phyloP scores from a whole-genome alignment of 2,113 vertebrate genomes.

The Hippoglossus stenolepis region DNA sequence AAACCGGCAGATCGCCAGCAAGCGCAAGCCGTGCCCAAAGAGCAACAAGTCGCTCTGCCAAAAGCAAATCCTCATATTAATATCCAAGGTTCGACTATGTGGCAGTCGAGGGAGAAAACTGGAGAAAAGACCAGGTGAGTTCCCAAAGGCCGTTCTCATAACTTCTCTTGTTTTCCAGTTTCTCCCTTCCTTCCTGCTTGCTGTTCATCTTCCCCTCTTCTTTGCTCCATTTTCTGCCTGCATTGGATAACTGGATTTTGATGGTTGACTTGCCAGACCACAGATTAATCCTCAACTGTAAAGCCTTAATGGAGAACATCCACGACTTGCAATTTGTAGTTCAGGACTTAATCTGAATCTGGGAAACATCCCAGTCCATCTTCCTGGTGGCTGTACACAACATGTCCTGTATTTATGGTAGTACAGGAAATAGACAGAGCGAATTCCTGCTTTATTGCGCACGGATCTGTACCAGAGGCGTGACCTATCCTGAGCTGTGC shows the following conservation, averaged over 20 bases:
- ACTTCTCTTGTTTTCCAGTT: conserved; percentile 4
- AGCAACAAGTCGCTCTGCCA: conserved; percentile 93
- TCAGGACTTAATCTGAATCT: conserved; percentile 66
- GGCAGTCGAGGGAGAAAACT: conserved; percentile 85
- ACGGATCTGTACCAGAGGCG: conserved; percentile 22
- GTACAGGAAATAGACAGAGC: conserved; percentile 30
- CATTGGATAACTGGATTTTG: conserved; percentile 51
- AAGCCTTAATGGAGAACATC: conserved; percentile 64
- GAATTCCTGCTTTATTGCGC: conserved; percentile 38
- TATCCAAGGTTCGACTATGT: conserved; percentile 92
- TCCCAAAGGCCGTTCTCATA: conserved; percentile 13
- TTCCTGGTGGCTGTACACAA: conserved; percentile 40
- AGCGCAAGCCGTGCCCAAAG: conserved; percentile 89
- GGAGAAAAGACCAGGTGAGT: conserved; percentile 88
- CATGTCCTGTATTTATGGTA: conserved; percentile 31
- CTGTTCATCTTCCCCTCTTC: conserved; percentile 6
- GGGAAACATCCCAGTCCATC: conserved; percentile 61
- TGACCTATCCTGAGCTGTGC: conserved; percentile 13
- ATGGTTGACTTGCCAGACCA: conserved; percentile 58
- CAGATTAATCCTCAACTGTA: conserved; percentile 70
- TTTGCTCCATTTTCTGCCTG: conserved; percentile 29
- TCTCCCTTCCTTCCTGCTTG: neutral
- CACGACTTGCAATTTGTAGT: conserved; percentile 62
- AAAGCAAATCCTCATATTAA: conserved; percentile 90
- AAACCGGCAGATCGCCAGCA: conserved; percentile 87